Evolutionary conservation across 2,113 vertebrate genomes (phyloP).

Genomic region (Dasyurus viverrinus): DNA sequence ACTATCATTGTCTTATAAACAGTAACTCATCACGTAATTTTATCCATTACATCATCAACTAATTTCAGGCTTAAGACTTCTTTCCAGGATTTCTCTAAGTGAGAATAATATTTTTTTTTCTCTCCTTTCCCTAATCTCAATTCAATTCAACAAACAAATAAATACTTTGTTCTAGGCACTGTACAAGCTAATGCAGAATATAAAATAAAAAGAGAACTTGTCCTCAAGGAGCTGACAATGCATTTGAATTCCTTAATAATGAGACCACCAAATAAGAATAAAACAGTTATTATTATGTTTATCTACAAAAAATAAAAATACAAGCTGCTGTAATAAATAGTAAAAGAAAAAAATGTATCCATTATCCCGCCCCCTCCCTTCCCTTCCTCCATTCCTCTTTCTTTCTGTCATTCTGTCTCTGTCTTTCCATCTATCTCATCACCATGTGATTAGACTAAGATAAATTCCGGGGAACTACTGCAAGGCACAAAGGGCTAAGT

Average conservation of each 20-base stretch:
- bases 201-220: neutral
- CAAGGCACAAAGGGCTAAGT: neutral
- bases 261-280: neutral
- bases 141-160: neutral
- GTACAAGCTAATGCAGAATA: neutral
- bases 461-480: neutral
- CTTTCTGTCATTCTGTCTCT: neutral
- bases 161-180: neutral
- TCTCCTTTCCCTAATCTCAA: neutral
- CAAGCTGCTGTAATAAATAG: neutral
- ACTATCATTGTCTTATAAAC: constrained; percentile 2
- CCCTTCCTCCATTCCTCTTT: too few relatives aligned
- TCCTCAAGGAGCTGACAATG: neutral
- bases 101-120: neutral
- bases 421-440: neutral
- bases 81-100: constrained; percentile 10
- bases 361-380: neutral
- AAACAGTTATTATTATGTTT: neutral
- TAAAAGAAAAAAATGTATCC: neutral
- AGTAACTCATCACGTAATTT: constrained; percentile 14
- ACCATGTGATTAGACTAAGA: neutral
- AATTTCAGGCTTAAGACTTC: neutral
- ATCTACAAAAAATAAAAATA: neutral
- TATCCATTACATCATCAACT: neutral
- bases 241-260: neutral